These are phyloP conservation scores for Tribolium freemani DNA, from an alignment of 2,888 invertebrate genomes.

Conservation along the genomic window DNA sequence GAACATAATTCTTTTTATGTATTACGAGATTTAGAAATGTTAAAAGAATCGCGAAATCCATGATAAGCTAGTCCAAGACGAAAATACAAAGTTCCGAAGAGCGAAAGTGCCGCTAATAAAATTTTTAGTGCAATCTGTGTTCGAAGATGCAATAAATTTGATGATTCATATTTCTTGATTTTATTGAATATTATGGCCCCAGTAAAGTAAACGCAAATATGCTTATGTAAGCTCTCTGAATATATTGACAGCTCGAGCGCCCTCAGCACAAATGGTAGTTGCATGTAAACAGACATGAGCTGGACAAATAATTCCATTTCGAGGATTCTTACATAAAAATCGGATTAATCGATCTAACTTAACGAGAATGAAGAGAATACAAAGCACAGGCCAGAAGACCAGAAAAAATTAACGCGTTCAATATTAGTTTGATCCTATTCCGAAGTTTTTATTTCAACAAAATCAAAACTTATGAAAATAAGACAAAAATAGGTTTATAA, in stretches of 20 bases:
- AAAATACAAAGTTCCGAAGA: conserved; percentile 7
- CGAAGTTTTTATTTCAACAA: too few relatives aligned
- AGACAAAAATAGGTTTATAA: too few relatives aligned
- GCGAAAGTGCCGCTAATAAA: background rate
- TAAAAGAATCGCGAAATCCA: conserved; percentile 11
- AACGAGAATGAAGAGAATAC: too few relatives aligned
- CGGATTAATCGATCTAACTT: too few relatives aligned
- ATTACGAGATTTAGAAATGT: conserved; percentile 40
- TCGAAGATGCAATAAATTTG: conserved; percentile 1
- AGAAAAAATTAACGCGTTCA: too few relatives aligned
- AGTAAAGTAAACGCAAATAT: background rate
- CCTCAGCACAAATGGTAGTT: background rate
- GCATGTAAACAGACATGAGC: too few relatives aligned
- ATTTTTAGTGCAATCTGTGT: conserved; percentile 6
- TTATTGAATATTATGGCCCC: background rate
- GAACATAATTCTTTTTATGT: conserved; percentile 56
- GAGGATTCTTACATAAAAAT: too few relatives aligned
- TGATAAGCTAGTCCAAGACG: background rate
- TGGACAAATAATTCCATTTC: too few relatives aligned
- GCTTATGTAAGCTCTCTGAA: background rate
- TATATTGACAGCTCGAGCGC: background rate
- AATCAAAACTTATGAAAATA: too few relatives aligned
- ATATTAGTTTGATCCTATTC: too few relatives aligned
- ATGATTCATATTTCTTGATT: background rate
- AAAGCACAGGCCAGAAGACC: too few relatives aligned